These are phyloP conservation scores for Sussaba pulchella DNA, from an alignment of 2,888 invertebrate genomes.

Conservation along the genomic window DNA sequence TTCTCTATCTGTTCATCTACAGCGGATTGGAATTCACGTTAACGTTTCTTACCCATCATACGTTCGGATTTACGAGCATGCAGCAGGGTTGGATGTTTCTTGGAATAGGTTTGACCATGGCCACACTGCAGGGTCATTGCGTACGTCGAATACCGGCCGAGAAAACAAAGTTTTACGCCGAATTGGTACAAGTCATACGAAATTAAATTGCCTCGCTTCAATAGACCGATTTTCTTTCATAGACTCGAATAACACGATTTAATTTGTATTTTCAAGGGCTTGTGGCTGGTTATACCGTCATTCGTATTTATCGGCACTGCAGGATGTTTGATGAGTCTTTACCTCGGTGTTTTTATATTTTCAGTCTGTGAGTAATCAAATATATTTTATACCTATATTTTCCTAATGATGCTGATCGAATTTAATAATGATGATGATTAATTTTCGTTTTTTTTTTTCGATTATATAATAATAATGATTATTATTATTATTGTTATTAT, in stretches of 20 bases:
- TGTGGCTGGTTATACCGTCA: slow-evolving; percentile 94
- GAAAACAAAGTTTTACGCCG: slow-evolving; percentile 90
- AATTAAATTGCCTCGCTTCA: too few species aligned
- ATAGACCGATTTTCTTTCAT: neutral
- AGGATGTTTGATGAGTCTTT: slow-evolving; percentile 87
- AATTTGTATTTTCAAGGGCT: slow-evolving; percentile 85
- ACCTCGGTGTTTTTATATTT: slow-evolving; percentile 94
- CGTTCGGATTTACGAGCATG: slow-evolving; percentile 96
- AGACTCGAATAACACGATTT: slow-evolving; percentile 17
- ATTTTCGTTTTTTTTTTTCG: too few species aligned
- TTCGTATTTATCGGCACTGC: slow-evolving; percentile 94
- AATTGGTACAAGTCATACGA: too few species aligned
- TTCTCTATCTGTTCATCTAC: slow-evolving; percentile 96
- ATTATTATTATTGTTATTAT: too few species aligned
- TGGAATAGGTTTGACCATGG: slow-evolving; percentile 96
- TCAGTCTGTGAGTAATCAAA: slow-evolving; percentile 91
- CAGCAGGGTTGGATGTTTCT: slow-evolving; percentile 99
- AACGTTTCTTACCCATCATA: slow-evolving; percentile 97
- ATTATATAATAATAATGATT: too few species aligned
- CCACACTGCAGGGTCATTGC: slow-evolving; percentile 94
- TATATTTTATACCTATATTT: too few species aligned
- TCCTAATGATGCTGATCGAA: neutral
- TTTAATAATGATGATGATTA: too few species aligned
- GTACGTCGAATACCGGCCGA: slow-evolving; percentile 92
- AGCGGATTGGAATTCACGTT: slow-evolving; percentile 99